Evolutionary conservation across 2,113 vertebrate genomes (phyloP).

Genomic region (Hypomesus transpacificus): DNA sequence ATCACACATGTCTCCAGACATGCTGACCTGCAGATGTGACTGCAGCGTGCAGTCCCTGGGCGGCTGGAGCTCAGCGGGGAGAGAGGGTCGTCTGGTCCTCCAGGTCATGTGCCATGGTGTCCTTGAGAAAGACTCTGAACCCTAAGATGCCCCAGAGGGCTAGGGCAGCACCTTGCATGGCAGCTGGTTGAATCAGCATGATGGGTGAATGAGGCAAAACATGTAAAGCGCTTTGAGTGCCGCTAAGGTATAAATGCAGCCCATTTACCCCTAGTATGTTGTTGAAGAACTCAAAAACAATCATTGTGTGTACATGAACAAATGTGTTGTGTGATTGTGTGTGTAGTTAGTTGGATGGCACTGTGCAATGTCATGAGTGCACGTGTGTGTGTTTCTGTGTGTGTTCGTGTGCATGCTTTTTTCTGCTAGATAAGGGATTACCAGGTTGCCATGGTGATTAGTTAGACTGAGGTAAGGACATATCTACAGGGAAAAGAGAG

Average conservation of each 20-base stretch:
- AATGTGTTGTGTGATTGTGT: conserved; percentile 6
- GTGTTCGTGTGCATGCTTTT: conserved; percentile 32
- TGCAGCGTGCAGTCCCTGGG: no score
- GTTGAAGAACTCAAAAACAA: no score
- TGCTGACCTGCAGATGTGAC: neutral
- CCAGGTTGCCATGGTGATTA: conserved; percentile 74
- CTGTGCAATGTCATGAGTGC: neutral
- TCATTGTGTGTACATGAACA: conserved; percentile 19
- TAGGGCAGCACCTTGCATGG: no score
- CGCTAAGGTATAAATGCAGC: neutral
- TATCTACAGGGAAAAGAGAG: conserved; percentile 54
- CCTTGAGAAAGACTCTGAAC: no score
- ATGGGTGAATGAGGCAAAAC: no score
- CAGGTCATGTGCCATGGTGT: no score
- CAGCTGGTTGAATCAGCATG: no score
- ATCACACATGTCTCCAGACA: neutral
- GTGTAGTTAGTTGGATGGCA: neutral
- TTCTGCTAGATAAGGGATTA: conserved; percentile 67
- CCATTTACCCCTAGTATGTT: conserved; percentile 23
- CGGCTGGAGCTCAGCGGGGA: no score
- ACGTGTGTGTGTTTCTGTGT: neutral
- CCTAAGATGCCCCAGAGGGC: no score
- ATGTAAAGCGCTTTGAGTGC: no score
- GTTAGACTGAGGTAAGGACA: conserved; percentile 62
- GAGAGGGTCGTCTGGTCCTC: no score